Percentiles rank a stretch among this genome's conserved stretches.
Evolutionary conservation across 2,113 vertebrate species (phyloP).

Genomic region (Platysteira castanea): DNA sequence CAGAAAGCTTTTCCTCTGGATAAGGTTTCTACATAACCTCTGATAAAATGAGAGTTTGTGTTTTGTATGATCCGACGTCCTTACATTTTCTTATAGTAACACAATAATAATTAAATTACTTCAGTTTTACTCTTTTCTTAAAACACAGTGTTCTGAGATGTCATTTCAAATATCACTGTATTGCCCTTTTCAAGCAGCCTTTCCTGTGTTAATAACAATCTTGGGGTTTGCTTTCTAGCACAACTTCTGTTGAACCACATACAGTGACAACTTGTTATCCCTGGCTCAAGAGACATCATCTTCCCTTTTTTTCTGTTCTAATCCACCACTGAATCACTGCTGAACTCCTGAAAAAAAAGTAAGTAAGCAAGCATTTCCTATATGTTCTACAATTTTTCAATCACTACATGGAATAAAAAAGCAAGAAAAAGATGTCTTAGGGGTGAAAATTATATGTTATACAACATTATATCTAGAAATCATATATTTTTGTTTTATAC

Average conservation of each 20-base stretch:
- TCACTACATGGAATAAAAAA: not conserved
- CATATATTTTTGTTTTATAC: not conserved
- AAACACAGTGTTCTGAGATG: not conserved
- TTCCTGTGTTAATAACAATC: not conserved
- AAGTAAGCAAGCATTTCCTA: not conserved
- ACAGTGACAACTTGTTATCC: not conserved
- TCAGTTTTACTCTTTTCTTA: not conserved
- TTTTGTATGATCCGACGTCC: not conserved
- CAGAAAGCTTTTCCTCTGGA: not conserved
- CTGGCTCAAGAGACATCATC: not conserved
- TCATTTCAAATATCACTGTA: not conserved
- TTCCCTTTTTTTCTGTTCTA: not conserved
- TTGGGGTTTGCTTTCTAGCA: not conserved
- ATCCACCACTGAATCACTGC: not conserved
- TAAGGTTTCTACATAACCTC: not conserved
- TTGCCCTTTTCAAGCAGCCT: not conserved
- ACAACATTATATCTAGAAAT: not conserved
- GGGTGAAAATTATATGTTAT: not conserved
- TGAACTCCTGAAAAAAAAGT: not conserved
- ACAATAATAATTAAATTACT: not conserved
- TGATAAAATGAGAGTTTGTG: not conserved
- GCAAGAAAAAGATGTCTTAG: not conserved
- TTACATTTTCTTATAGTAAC: not conserved
- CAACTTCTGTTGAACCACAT: not conserved
- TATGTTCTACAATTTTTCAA: not conserved